phyloP scores from a whole-genome alignment of 2,888 invertebrate species.

The Trachelus iudaicus region DNA sequence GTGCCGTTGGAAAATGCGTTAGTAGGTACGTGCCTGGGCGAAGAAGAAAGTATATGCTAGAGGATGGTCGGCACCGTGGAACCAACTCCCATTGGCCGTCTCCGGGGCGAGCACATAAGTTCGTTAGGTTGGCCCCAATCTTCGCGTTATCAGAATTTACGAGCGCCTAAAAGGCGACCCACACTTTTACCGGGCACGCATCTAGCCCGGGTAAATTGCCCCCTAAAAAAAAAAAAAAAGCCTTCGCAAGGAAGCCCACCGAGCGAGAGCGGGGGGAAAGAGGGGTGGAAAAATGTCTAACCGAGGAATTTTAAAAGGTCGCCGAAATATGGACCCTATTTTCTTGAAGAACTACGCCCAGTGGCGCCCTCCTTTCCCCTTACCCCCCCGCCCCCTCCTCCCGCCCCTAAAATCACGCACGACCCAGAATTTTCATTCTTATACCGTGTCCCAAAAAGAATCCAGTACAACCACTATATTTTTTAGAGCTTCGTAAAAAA shows the following conservation, averaged over 20 bases:
- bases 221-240: slow-evolving; percentile 17
- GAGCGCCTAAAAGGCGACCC: slow-evolving; percentile 53
- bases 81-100: background rate
- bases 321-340: slow-evolving; percentile 10
- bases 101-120: slow-evolving; percentile 47
- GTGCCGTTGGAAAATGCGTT: slow-evolving; percentile 41
- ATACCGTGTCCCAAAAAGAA: slow-evolving; percentile 15
- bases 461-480: slow-evolving; percentile 11
- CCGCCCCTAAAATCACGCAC: background rate
- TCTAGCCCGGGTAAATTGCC: slow-evolving; percentile 23
- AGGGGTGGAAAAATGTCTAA: background rate
- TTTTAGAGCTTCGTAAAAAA: slow-evolving; percentile 1
- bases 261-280: background rate
- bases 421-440: slow-evolving; percentile 23
- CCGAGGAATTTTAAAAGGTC: slow-evolving; percentile 14
- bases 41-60: slow-evolving; percentile 42
- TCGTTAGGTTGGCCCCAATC: slow-evolving; percentile 59
- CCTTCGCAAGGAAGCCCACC: background rate
- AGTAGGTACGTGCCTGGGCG: slow-evolving; percentile 33
- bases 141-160: slow-evolving; percentile 59
- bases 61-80: slow-evolving; percentile 18
- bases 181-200: slow-evolving; percentile 20
- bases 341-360: background rate
- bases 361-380: background rate
- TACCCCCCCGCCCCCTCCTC: too few relatives aligned